Percentiles rank a stretch among this genome's conserved stretches.
Conservation (phyloP, 2,797 vertebrate species). For the Nyctalus aviator region DNA sequence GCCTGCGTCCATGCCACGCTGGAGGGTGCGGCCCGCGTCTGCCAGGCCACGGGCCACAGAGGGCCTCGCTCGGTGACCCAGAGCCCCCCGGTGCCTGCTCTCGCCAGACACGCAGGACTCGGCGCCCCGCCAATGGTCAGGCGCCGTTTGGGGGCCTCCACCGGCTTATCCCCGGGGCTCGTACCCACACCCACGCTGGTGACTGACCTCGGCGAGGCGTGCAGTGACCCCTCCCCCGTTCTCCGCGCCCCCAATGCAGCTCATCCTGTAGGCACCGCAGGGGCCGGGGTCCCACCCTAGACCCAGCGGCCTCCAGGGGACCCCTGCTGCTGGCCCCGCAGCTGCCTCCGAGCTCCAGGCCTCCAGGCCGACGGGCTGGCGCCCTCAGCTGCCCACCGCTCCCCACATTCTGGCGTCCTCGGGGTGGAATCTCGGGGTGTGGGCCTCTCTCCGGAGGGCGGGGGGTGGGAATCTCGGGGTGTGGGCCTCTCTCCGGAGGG, state of each 20-base stretch:
- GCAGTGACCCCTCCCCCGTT: not conserved
- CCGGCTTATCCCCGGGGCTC: not conserved
- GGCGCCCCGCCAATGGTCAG: not conserved
- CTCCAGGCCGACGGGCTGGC: not conserved
- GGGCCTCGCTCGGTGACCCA: rapidly evolving
- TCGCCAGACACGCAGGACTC: not conserved
- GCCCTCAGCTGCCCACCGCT: rapidly evolving
- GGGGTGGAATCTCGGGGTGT: too few relatives aligned
- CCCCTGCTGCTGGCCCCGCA: too few relatives aligned
- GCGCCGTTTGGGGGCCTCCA: not conserved
- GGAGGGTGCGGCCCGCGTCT: too few relatives aligned
- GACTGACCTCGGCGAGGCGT: not conserved
- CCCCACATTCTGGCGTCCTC: not conserved
- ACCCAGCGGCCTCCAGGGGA: rapidly evolving
- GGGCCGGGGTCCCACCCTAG: not conserved
- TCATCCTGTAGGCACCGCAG: too few relatives aligned
- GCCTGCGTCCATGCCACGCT: too few relatives aligned
- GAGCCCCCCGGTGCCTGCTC: not conserved
- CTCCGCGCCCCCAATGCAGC: not conserved
- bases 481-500: too few relatives aligned
- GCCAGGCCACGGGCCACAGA: not conserved
- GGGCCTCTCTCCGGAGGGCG: too few relatives aligned
- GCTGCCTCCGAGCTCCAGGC: not conserved
- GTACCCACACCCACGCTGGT: too few relatives aligned
- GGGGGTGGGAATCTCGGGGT: too few relatives aligned